phyloP scores from a whole-genome alignment of 2,797 vertebrate genomes.

The Liasis olivaceus region DNA sequence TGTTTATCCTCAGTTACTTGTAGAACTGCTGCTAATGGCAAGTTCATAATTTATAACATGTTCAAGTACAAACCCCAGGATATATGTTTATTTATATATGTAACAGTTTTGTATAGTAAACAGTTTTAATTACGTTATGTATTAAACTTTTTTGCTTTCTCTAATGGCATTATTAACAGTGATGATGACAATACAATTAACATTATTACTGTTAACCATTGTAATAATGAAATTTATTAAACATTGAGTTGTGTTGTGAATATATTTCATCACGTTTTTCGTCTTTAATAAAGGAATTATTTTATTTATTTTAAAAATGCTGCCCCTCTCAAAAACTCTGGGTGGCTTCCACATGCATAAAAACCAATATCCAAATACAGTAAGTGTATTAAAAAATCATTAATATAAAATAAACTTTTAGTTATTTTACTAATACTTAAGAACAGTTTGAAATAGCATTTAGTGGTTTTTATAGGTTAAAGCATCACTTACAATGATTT shows the following conservation, averaged over 20 bases:
- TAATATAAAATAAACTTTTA: not conserved
- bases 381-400: slow-evolving; percentile 16
- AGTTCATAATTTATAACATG: slow-evolving; percentile 23
- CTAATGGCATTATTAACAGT: not conserved
- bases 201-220: not conserved
- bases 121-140: slow-evolving; percentile 33
- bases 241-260: not conserved
- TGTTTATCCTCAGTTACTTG: not conserved
- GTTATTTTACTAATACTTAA: not conserved
- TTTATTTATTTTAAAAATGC: not conserved
- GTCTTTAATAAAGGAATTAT: slow-evolving; percentile 33
- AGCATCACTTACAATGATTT: slow-evolving; percentile 11
- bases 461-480: slow-evolving; percentile 16
- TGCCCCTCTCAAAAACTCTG: not conserved
- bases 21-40: slow-evolving; percentile 20
- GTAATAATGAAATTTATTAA: not conserved
- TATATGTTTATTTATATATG: slow-evolving; percentile 36
- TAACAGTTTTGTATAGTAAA: slow-evolving; percentile 3
- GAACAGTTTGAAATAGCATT: slow-evolving; percentile 17
- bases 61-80: slow-evolving; percentile 45
- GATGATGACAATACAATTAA: not conserved
- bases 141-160: slow-evolving; percentile 41
- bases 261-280: not conserved
- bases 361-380: not conserved
- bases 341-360: not conserved